Evolutionary conservation across 2,113 vertebrate genomes (phyloP), one percentile per base, ranked within the genome.

Genomic region (Crypturellus undulatus): DNA sequence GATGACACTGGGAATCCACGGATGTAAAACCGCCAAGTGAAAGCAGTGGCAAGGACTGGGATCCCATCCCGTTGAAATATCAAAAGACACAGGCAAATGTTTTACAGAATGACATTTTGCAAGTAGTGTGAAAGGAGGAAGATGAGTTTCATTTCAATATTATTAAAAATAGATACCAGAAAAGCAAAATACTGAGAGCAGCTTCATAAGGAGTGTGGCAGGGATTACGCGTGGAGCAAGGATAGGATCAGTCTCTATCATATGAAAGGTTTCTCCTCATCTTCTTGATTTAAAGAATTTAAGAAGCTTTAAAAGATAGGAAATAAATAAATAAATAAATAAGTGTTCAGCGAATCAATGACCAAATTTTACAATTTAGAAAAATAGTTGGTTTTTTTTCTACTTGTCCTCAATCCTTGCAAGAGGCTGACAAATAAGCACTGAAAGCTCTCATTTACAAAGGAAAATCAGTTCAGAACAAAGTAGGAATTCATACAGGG

Each of bases 401-500:
- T 32, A 71, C 32, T 59, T 52, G 14, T 83, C 32, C 62, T 92
- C 87, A 83, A 7, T 16, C 24, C 43, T 49, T 22, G 34, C 6
- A 26, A 85, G 42, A 54, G 12, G 2, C 3, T 1, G 20, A 38
- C 25, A 65, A 72, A 60, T 32, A 58, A 58, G 28, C 28, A 58
- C 10, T 43, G 3, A 17, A 60, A 0, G 1, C 40, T 28, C 64
- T 70, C 70, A 68, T 90, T 93, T 71, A 79, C 38, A 36, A 51
- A 59, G 19, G 30, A 52, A 93, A 63, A 79, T 24, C 88, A 70
- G 80, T 13, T 32, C 56, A 68, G 60, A 38, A 73, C 59, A 56
- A 90, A 85, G 42, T 6, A 80, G 40, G 40, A 85, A 80, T 90
- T 92, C 79, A 67, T 76, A 80, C 30, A 80, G 71, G 76, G 54